Percentiles rank a stretch among this genome's conserved stretches.
phyloP scores from a whole-genome alignment of 2,113 vertebrate genomes.

The Panthera uncia region DNA sequence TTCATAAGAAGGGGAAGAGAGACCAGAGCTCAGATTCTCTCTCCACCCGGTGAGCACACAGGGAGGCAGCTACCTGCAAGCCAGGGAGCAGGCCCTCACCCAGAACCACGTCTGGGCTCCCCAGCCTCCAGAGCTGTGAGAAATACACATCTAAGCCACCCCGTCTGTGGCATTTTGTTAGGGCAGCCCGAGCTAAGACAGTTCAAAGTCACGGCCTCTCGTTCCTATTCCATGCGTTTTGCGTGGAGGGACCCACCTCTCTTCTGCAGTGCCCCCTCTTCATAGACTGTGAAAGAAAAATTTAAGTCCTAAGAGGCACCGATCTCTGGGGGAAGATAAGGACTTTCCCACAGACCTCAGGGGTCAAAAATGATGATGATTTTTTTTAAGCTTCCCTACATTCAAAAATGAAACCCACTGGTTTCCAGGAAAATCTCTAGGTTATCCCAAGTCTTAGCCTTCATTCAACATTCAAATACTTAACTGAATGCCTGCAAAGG shows the following conservation, averaged over 20 bases:
- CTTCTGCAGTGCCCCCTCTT: not conserved
- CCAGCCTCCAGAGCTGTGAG: not conserved
- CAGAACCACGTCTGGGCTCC: not conserved
- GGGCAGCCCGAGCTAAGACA: not conserved
- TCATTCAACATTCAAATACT: not conserved
- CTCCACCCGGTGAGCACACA: no score
- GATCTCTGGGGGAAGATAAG: not conserved
- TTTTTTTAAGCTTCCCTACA: not conserved
- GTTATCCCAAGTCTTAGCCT: not conserved
- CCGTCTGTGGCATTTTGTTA: not conserved
- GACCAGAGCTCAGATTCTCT: not conserved
- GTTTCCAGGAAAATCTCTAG: not conserved
- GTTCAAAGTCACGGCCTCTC: not conserved
- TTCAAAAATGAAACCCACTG: not conserved
- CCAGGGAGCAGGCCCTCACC: not conserved
- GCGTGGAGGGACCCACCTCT: not conserved
- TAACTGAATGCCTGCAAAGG: not conserved
- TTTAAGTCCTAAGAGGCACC: not conserved
- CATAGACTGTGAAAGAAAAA: not conserved
- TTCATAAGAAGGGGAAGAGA: not conserved
- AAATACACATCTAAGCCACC: not conserved
- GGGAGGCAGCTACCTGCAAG: not conserved
- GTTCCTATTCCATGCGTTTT: not conserved
- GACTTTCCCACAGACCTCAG: not conserved
- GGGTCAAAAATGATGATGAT: not conserved